phyloP scores from a whole-genome alignment of 2,797 vertebrate species.

The Oreortyx pictus region DNA sequence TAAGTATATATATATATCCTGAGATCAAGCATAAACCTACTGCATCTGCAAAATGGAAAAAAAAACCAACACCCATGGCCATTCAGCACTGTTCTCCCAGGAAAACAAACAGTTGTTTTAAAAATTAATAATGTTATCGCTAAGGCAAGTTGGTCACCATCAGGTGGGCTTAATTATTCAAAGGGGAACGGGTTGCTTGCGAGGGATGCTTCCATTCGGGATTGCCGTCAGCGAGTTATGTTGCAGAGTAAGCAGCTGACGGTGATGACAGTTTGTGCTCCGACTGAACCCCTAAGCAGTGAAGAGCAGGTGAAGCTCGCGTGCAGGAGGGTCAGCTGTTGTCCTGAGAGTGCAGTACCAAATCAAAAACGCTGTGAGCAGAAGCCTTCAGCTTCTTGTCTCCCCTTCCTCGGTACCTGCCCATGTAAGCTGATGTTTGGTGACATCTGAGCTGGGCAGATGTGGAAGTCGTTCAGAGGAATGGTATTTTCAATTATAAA shows the following conservation, averaged over 20 bases:
- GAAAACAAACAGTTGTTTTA: not conserved
- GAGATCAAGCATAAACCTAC: constrained; percentile 12
- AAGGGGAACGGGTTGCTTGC: not conserved
- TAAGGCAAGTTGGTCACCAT: not conserved
- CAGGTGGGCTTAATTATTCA: not conserved
- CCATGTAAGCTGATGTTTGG: rapidly evolving
- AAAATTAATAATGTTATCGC: not conserved
- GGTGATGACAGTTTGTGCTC: not conserved
- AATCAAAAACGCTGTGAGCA: not conserved
- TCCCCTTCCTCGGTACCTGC: not conserved
- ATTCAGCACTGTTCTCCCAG: constrained; percentile 6
- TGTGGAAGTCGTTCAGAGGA: not conserved
- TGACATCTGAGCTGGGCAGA: not conserved
- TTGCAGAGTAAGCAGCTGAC: not conserved
- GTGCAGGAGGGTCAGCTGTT: not conserved
- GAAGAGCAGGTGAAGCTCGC: not conserved
- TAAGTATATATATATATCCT: not conserved
- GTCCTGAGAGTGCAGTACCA: rapidly evolving
- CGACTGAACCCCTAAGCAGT: not conserved
- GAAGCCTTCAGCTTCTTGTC: not conserved
- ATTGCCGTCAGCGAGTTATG: rapidly evolving
- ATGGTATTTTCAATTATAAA: not conserved
- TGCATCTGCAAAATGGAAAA: not conserved
- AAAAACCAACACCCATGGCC: not conserved
- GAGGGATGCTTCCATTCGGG: not conserved